phyloP scores from a whole-genome alignment of 2,888 invertebrate genomes.

The Odontocerum albicorne region DNA sequence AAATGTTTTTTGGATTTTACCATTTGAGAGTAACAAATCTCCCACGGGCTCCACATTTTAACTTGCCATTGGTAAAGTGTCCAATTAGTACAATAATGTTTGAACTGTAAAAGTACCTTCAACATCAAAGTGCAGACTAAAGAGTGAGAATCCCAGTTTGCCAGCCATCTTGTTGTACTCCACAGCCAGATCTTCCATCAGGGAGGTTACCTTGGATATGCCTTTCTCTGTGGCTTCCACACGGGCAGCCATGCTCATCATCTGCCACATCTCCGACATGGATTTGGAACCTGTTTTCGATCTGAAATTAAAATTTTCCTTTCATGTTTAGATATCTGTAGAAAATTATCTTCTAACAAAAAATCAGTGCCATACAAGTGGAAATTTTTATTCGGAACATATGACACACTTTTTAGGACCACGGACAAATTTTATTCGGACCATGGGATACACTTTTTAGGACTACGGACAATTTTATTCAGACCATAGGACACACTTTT shows the following conservation, averaged over 20 bases:
- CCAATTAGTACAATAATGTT: too few relatives aligned
- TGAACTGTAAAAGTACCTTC: too few relatives aligned
- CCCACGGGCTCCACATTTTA: too few relatives aligned
- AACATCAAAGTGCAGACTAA: too few relatives aligned
- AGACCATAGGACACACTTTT: too few relatives aligned
- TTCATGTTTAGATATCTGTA: not conserved
- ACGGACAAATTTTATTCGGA: too few relatives aligned
- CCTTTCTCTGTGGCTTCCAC: conserved; percentile 65
- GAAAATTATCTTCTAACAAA: not conserved
- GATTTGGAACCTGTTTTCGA: conserved; percentile 53
- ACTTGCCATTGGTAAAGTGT: too few relatives aligned
- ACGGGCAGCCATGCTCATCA: conserved; percentile 63
- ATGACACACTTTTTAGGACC: not conserved
- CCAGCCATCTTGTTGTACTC: conserved; percentile 40
- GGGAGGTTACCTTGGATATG: conserved; percentile 61
- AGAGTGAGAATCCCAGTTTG: conserved; percentile 11
- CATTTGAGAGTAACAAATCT: too few relatives aligned
- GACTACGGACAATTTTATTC: too few relatives aligned
- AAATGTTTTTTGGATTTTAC: too few relatives aligned
- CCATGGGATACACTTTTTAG: too few relatives aligned
- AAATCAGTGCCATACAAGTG: not conserved
- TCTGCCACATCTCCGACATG: conserved; percentile 66
- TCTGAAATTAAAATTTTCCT: conserved; percentile 38
- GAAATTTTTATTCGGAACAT: not conserved
- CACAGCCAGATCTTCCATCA: conserved; percentile 60